phyloP scores from a whole-genome alignment of 2,797 vertebrate species.

The Anas bernieri region DNA sequence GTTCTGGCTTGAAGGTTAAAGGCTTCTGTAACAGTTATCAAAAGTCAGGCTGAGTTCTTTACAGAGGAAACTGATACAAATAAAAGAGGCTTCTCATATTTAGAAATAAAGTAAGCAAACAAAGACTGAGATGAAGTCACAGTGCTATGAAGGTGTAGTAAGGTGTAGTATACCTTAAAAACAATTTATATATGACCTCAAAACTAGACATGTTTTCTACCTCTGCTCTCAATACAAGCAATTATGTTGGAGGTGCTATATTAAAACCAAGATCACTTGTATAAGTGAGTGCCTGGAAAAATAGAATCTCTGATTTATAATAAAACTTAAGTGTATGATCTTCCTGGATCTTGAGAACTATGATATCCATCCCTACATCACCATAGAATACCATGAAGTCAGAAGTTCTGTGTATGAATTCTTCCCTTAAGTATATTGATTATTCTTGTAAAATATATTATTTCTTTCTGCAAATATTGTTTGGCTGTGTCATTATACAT shows the following conservation, averaged over 20 bases:
- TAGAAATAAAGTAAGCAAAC: background rate
- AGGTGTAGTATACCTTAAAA: background rate
- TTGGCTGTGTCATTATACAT: background rate
- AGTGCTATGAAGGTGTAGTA: background rate
- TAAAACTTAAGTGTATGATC: background rate
- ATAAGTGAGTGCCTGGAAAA: background rate
- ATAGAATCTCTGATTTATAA: background rate
- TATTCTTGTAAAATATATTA: background rate
- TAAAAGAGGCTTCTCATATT: background rate
- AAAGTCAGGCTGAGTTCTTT: background rate
- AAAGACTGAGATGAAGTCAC: background rate
- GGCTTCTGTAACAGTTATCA: background rate
- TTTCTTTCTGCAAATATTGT: background rate
- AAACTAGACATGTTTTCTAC: background rate
- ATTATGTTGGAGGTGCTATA: background rate
- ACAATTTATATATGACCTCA: background rate
- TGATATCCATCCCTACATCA: background rate
- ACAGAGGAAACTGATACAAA: background rate
- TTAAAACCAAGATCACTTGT: background rate
- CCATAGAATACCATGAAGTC: background rate
- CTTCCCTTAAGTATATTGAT: background rate
- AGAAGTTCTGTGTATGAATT: background rate
- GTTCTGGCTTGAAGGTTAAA: background rate
- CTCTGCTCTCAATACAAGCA: rapidly evolving
- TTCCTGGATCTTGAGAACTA: background rate